These are phyloP conservation scores for Clarias platycephalus DNA, from an alignment of 2,797 vertebrate genomes.

Conservation along the genomic window DNA sequence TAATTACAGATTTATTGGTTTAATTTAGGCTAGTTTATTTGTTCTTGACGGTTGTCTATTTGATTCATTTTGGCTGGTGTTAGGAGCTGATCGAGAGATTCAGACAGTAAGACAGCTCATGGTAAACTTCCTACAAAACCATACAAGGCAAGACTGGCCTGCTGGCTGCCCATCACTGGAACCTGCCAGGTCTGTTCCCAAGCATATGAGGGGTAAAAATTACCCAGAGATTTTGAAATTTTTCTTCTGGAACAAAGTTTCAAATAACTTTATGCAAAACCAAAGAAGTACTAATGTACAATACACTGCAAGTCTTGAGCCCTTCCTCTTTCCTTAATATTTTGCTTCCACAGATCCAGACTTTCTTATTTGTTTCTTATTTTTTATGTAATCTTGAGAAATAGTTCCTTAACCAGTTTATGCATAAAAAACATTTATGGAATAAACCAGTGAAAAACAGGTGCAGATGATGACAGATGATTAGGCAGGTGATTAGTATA, in stretches of 20 bases:
- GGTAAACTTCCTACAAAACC: conserved; percentile 83
- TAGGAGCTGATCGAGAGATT: conserved; percentile 77
- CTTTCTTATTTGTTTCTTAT: too few species aligned
- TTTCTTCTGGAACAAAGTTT: background rate
- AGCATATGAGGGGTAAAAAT: background rate
- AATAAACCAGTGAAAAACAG: too few species aligned
- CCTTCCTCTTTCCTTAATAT: too few species aligned
- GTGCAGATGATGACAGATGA: too few species aligned
- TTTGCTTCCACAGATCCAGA: too few species aligned
- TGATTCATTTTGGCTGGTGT: conserved; percentile 16
- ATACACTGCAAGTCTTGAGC: too few species aligned
- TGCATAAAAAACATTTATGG: too few species aligned
- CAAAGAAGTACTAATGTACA: too few species aligned
- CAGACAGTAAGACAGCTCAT: conserved; percentile 77
- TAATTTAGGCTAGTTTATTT: background rate
- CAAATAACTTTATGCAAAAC: background rate
- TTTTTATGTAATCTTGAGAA: too few species aligned
- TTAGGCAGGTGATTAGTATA: too few species aligned
- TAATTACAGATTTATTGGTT: background rate
- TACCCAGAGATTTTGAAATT: background rate
- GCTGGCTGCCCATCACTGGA: conserved; percentile 72
- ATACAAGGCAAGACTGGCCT: conserved; percentile 70
- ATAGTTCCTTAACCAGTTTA: too few species aligned
- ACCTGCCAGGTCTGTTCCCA: conserved; percentile 65
- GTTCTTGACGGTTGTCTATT: background rate